phyloP scores from a whole-genome alignment of 1,140 invertebrate species.

The Telenomus remus region DNA sequence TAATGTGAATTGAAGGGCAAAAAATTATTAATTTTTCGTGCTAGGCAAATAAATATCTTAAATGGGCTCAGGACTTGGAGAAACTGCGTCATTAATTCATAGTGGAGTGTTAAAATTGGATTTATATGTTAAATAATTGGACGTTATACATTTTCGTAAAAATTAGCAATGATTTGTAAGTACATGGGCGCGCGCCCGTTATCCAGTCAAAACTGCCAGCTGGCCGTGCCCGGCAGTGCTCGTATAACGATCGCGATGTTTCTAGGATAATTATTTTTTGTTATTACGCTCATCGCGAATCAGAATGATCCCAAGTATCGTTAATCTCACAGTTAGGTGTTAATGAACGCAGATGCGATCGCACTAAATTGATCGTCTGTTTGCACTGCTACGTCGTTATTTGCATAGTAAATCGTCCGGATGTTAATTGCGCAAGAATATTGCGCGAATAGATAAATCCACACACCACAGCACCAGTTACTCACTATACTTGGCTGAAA shows the following conservation, averaged over 20 bases:
- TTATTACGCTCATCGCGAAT: constrained; percentile 14
- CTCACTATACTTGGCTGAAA: constrained; percentile 3
- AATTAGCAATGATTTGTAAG: constrained; percentile 21
- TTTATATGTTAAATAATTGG: constrained; percentile 29
- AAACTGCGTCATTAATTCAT: constrained; percentile 8
- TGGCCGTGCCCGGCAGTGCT: not conserved
- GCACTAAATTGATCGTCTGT: constrained; percentile 29
- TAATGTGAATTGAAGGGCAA: no score
- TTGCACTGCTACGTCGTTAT: constrained; percentile 17
- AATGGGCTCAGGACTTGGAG: no score
- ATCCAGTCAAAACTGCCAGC: constrained; percentile 1
- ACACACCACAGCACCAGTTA: not conserved
- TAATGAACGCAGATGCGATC: constrained; percentile 42
- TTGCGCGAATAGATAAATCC: constrained; percentile 3
- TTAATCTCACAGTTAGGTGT: constrained; percentile 29
- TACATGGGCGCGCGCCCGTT: constrained; percentile 5
- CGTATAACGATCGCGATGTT: constrained; percentile 10
- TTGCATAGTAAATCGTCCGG: constrained; percentile 29
- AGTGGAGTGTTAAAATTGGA: constrained; percentile 13
- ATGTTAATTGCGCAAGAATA: constrained; percentile 19
- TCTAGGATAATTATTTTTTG: constrained; percentile 17
- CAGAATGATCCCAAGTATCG: constrained; percentile 10
- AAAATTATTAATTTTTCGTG: no score
- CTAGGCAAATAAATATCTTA: constrained; percentile 17
- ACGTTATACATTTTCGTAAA: constrained; percentile 12